Conservation (phyloP, 2,888 invertebrate species). For the Alviniconcha strummeri region DNA sequence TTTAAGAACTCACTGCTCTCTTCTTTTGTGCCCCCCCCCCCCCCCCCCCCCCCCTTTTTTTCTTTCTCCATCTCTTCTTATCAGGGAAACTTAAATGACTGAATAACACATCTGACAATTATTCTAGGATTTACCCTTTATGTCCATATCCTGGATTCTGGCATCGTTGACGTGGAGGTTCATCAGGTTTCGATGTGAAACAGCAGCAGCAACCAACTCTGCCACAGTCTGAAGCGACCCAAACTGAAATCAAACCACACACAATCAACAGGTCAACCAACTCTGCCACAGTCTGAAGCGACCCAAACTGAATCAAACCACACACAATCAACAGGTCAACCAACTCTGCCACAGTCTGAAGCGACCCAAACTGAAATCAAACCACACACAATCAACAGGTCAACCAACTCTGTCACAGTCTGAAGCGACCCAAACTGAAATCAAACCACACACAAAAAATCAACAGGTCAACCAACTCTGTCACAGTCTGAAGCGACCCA, state of each 20-base stretch:
- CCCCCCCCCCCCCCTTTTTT: too few species aligned
- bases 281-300: constrained; percentile 42
- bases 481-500: constrained; percentile 43
- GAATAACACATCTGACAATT: too few species aligned
- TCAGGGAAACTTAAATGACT: too few species aligned
- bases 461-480: constrained; percentile 38
- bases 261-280: constrained; percentile 32
- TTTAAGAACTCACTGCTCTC: too few species aligned
- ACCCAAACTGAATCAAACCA: constrained; percentile 47
- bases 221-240: constrained; percentile 44
- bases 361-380: constrained; percentile 49
- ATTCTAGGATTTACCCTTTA: too few species aligned
- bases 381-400: too few species aligned
- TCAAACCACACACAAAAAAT: not conserved
- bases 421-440: constrained; percentile 52
- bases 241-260: constrained; percentile 45
- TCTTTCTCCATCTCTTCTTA: too few species aligned
- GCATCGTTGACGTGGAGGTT: constrained; percentile 51
- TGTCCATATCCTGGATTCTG: constrained; percentile 32
- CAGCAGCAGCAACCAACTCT: constrained; percentile 44
- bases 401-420: constrained; percentile 43
- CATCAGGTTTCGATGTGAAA: constrained; percentile 45
- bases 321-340: constrained; percentile 12
- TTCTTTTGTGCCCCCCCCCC: too few species aligned
- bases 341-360: constrained; percentile 44